These are phyloP conservation scores for Phenganax subtilis DNA, from an alignment of 92 coral and sea anemone genomes.

Conservation along the genomic window DNA sequence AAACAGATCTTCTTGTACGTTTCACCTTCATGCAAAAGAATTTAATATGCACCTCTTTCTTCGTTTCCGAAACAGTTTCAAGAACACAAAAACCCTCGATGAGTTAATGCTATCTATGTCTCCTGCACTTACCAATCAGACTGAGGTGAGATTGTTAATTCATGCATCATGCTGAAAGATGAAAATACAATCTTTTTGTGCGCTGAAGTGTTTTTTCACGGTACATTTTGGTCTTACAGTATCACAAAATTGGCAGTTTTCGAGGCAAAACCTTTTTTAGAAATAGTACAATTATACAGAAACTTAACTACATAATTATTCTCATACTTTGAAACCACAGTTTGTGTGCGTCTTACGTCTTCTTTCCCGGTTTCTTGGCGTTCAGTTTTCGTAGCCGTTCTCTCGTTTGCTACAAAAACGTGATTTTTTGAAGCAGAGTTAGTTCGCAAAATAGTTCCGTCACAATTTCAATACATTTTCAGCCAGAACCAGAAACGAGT, in stretches of 20 bases:
- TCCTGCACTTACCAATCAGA: too few species aligned
- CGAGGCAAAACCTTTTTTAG: neutral
- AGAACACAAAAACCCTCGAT: neutral
- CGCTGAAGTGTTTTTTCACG: too few species aligned
- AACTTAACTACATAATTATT: neutral
- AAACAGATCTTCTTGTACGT: neutral
- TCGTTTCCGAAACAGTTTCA: neutral
- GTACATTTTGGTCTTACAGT: too few species aligned
- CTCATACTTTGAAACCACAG: neutral
- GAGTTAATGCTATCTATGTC: too few species aligned
- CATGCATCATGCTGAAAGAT: neutral
- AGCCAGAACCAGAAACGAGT: neutral
- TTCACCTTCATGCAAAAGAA: neutral
- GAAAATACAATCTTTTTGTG: too few species aligned
- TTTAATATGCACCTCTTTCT: neutral
- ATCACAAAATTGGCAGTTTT: too few species aligned
- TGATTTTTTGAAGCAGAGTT: neutral
- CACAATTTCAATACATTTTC: neutral
- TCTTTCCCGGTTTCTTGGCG: constrained; percentile 15
- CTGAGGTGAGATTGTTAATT: neutral
- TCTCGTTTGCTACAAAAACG: constrained; percentile 19
- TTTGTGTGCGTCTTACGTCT: neutral
- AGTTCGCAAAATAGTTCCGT: neutral
- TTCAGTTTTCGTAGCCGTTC: constrained; percentile 30
- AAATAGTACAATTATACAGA: neutral